These are phyloP conservation scores for Phaethon lepturus DNA, from an alignment of 2,113 vertebrate genomes.

Conservation along the genomic window DNA sequence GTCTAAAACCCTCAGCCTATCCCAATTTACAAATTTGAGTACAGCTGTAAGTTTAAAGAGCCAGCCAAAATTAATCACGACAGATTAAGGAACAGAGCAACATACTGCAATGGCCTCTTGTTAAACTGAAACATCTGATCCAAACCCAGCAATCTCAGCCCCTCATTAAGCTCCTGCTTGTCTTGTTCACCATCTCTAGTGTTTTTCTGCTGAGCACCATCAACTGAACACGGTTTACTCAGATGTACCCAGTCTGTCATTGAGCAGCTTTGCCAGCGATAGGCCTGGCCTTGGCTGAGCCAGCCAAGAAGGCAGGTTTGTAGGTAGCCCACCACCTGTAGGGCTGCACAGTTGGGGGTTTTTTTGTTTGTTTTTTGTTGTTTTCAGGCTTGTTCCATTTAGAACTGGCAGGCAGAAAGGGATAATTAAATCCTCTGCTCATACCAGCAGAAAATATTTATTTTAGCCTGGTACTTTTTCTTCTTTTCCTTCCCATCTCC, in stretches of 20 bases:
- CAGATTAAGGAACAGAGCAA: constrained; percentile 4
- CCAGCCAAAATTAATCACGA: constrained; percentile 31
- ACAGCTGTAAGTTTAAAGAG: constrained; percentile 25
- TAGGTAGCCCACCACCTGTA: neutral
- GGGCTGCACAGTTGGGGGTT: neutral
- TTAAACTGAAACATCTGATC: constrained; percentile 10
- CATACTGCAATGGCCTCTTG: neutral
- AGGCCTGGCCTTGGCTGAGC: neutral
- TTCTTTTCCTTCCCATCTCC: neutral
- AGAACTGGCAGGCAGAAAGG: neutral
- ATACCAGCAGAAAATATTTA: neutral
- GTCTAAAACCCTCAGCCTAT: neutral
- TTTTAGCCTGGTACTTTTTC: neutral
- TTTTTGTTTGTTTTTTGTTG: neutral
- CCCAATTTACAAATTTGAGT: neutral
- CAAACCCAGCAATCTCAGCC: neutral
- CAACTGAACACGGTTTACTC: neutral
- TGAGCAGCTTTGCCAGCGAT: neutral
- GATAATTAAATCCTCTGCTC: neutral
- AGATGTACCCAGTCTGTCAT: neutral
- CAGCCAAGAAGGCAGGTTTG: neutral
- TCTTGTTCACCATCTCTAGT: neutral
- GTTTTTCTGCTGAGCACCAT: neutral
- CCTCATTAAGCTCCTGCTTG: neutral
- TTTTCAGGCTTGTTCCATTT: neutral